These are phyloP conservation scores for Pomacea canaliculata DNA, from an alignment of 2,888 invertebrate genomes.

Conservation along the genomic window DNA sequence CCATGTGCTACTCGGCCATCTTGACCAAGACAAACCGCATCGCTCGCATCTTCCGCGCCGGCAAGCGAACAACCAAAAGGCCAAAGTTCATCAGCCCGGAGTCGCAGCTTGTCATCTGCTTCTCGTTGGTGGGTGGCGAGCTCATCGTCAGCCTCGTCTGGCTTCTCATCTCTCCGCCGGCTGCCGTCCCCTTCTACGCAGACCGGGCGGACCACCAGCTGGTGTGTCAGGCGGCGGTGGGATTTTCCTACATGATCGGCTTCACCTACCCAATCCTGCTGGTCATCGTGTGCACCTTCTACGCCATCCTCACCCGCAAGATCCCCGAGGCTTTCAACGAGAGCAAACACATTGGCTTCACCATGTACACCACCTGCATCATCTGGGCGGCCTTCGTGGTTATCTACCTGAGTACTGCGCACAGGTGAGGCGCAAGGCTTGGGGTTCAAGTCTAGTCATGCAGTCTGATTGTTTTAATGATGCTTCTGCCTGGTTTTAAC, in stretches of 20 bases:
- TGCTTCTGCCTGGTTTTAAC: neutral
- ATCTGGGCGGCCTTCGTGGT: constrained; percentile 72
- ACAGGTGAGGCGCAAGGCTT: constrained; percentile 31
- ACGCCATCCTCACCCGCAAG: constrained; percentile 70
- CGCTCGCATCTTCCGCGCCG: constrained; percentile 69
- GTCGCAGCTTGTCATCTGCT: constrained; percentile 71
- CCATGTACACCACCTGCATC: constrained; percentile 93
- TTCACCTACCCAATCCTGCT: constrained; percentile 91
- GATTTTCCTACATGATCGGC: constrained; percentile 69
- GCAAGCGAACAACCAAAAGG: constrained; percentile 68
- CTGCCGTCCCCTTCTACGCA: constrained; percentile 90
- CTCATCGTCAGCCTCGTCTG: constrained; percentile 87
- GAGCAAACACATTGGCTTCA: constrained; percentile 73
- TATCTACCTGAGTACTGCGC: constrained; percentile 76
- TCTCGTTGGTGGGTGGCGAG: constrained; percentile 66
- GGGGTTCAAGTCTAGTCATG: neutral
- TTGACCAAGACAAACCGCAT: constrained; percentile 71
- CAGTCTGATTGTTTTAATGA: neutral
- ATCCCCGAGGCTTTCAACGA: constrained; percentile 72
- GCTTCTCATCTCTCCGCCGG: constrained; percentile 91
- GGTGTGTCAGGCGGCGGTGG: constrained; percentile 81
- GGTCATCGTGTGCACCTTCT: constrained; percentile 78
- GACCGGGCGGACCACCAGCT: constrained; percentile 92
- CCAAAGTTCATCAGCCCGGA: constrained; percentile 71
- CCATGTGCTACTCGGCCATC: constrained; percentile 70